Evolutionary conservation across 1,140 invertebrate species (phyloP).

Genomic region (Camponotus pennsylvanicus): DNA sequence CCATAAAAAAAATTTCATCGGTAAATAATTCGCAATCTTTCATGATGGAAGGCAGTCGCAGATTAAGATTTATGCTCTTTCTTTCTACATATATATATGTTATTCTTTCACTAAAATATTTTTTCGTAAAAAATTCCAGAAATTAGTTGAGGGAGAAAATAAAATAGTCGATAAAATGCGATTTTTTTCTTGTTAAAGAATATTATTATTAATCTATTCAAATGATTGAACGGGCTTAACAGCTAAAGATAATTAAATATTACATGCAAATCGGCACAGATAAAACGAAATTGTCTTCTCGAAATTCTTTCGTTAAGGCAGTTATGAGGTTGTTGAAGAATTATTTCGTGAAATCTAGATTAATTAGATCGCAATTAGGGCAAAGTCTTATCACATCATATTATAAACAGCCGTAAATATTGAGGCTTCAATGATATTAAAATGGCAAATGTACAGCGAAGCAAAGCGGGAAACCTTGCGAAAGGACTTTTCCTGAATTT

Average conservation of each 20-base stretch:
- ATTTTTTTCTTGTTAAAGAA: conserved; percentile 27
- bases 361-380: background rate
- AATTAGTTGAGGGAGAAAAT: background rate
- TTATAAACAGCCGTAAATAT: conserved; percentile 7
- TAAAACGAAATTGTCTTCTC: background rate
- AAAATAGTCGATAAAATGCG: background rate
- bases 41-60: background rate
- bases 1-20: background rate
- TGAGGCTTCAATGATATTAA: conserved; percentile 7
- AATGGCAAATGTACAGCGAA: conserved; percentile 13
- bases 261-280: conserved; percentile 13
- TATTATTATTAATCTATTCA: conserved; percentile 45
- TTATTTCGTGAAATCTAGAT: background rate
- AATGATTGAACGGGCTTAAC: conserved; percentile 1
- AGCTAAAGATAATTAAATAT: conserved; percentile 18
- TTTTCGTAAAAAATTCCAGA: background rate
- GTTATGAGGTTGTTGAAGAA: conserved; percentile 19
- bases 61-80: no score
- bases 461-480: background rate
- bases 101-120: background rate
- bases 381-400: background rate
- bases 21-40: background rate
- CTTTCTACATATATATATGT: no score
- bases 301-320: conserved; percentile 38
- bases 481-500: background rate